Evolutionary conservation across 2,113 vertebrate species (phyloP).

Genomic region (Pitta sordida): DNA sequence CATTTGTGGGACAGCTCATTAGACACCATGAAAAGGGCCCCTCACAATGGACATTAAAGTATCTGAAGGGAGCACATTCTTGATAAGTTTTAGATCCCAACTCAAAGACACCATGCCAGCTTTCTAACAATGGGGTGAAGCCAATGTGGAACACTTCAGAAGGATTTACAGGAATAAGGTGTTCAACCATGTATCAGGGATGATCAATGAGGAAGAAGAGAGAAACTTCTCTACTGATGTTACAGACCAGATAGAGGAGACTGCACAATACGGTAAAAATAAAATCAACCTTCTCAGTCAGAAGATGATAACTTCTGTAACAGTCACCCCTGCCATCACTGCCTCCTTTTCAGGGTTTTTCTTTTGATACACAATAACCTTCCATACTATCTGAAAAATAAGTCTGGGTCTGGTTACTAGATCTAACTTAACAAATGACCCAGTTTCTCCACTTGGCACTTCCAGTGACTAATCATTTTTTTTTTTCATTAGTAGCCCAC

Average conservation of each 20-base stretch:
- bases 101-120: slow-evolving; percentile 39
- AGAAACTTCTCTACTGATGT: slow-evolving; percentile 40
- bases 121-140: slow-evolving; percentile 51
- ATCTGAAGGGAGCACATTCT: slow-evolving; percentile 18
- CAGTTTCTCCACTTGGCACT: not conserved
- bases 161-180: slow-evolving; percentile 28
- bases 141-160: slow-evolving; percentile 43
- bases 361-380: slow-evolving; percentile 30
- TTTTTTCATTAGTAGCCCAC: not conserved
- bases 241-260: slow-evolving; percentile 26
- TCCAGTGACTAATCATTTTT: not conserved
- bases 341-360: slow-evolving; percentile 18
- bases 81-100: slow-evolving; percentile 50
- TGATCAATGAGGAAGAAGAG: slow-evolving; percentile 60
- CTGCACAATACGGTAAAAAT: slow-evolving; percentile 51
- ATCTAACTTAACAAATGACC: slow-evolving; percentile 6
- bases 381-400: not conserved
- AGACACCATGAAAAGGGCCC: not conserved
- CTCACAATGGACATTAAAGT: slow-evolving; percentile 43
- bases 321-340: slow-evolving; percentile 7
- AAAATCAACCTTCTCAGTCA: slow-evolving; percentile 43
- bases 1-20: slow-evolving; percentile 57
- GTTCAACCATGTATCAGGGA: not conserved
- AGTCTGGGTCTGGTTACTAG: not conserved
- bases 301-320: slow-evolving; percentile 28